Evolutionary conservation across 2,797 vertebrate genomes (phyloP).

Genomic region (Oreochromis grahami): DNA sequence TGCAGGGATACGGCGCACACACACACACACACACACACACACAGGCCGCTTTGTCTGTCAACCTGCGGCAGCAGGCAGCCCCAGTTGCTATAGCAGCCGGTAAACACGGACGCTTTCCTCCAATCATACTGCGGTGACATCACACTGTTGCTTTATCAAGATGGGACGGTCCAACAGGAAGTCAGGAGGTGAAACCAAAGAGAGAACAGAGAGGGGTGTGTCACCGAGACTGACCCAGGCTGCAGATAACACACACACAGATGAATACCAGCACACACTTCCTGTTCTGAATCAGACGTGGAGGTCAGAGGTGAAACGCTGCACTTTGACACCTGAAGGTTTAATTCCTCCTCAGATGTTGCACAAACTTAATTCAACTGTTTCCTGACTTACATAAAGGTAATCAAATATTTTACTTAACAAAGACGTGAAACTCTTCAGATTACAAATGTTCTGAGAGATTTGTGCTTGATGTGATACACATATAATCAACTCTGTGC

Average conservation of each 20-base stretch:
- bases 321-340: background rate
- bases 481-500: background rate
- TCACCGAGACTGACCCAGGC: background rate
- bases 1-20: background rate
- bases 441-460: background rate
- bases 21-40: background rate
- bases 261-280: background rate
- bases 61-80: slow-evolving; percentile 16
- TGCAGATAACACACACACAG: background rate
- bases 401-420: background rate
- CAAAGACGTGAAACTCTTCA: background rate
- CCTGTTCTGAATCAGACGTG: background rate
- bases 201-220: slow-evolving; percentile 38
- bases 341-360: background rate
- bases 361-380: background rate
- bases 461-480: background rate
- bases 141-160: slow-evolving; percentile 38
- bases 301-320: background rate
- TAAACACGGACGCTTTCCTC: slow-evolving; percentile 35
- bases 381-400: background rate
- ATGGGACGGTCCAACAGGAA: slow-evolving; percentile 37
- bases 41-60: slow-evolving; percentile 46
- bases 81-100: slow-evolving; percentile 15
- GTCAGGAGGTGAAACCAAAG: background rate
- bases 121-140: slow-evolving; percentile 23